Evolutionary conservation across 2,888 invertebrate genomes (phyloP).

Genomic region (Zhuqinia jingwanae): DNA sequence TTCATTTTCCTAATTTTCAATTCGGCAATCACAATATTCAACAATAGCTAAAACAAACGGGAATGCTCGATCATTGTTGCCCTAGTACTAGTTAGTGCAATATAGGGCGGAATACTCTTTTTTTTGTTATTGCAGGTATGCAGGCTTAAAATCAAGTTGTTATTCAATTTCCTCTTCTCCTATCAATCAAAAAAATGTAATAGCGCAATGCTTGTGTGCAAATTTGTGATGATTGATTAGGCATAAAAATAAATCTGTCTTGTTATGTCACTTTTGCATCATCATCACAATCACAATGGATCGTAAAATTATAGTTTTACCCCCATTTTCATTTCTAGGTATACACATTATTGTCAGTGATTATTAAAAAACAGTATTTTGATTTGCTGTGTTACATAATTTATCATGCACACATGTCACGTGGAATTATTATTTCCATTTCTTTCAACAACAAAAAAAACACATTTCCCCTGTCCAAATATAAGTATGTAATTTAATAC

Average conservation of each 20-base stretch:
- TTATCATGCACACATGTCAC: slow-evolving; percentile 42
- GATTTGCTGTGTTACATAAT: slow-evolving; percentile 34
- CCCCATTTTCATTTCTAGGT: slow-evolving; percentile 16
- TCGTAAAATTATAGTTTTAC: slow-evolving; percentile 28
- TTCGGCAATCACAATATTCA: background rate
- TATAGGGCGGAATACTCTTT: background rate
- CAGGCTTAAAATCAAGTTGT: slow-evolving; percentile 37
- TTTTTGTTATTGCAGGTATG: background rate
- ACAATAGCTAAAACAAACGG: background rate
- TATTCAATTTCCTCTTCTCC: slow-evolving; percentile 3
- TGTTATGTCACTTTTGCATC: slow-evolving; percentile 37
- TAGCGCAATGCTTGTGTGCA: background rate
- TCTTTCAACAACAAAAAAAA: too few species aligned
- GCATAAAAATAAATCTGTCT: slow-evolving; percentile 55
- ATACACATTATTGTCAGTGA: background rate
- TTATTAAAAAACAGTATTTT: slow-evolving; percentile 28
- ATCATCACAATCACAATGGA: background rate
- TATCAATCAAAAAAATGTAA: background rate
- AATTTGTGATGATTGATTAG: slow-evolving; percentile 22
- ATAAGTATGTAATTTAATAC: too few species aligned
- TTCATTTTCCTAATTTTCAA: background rate
- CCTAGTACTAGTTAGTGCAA: background rate
- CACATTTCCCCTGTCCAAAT: too few species aligned
- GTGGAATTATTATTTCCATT: background rate
- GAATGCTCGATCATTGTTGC: slow-evolving; percentile 7